Percentiles rank a stretch among this genome's conserved stretches.
These are phyloP conservation scores for Nyctibius grandis DNA, from an alignment of 2,797 vertebrate species.

Conservation along the genomic window DNA sequence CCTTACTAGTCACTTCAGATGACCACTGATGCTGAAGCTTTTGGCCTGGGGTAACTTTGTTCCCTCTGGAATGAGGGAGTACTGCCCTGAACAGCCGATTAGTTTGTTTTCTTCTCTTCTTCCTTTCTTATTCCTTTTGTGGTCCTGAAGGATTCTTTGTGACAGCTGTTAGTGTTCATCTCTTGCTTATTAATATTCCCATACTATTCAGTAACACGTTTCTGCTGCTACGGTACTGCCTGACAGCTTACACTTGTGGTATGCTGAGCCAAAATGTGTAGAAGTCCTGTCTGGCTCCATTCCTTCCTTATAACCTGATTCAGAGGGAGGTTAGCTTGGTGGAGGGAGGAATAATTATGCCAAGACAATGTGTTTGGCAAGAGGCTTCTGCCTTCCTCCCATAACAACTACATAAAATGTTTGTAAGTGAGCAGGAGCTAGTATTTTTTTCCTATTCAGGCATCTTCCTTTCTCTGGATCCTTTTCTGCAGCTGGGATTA, in stretches of 20 bases:
- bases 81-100: neutral
- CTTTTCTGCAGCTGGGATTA: neutral
- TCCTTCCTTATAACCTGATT: constrained; percentile 51
- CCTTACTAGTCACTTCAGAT: neutral
- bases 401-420: neutral
- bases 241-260: constrained; percentile 22
- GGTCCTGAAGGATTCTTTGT: neutral
- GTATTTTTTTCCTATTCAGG: neutral
- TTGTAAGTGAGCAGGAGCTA: neutral
- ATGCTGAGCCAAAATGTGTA: constrained; percentile 4
- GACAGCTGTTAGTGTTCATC: constrained; percentile 30
- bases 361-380: constrained; percentile 34
- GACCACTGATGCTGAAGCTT: neutral
- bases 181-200: constrained; percentile 48
- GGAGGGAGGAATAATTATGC: neutral
- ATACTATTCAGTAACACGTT: neutral
- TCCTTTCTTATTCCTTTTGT: neutral
- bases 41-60: neutral
- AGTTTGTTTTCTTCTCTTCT: neutral
- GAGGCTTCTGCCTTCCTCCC: neutral
- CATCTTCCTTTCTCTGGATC: constrained; percentile 20
- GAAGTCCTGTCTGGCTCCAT: constrained; percentile 41
- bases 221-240: constrained; percentile 21
- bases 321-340: constrained; percentile 14
- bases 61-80: neutral